A percentile compares a stretch with the other conserved stretches of the same genome.
These are phyloP conservation scores for Danionella dracula DNA, from an alignment of 2,797 vertebrate genomes.

Conservation along the genomic window DNA sequence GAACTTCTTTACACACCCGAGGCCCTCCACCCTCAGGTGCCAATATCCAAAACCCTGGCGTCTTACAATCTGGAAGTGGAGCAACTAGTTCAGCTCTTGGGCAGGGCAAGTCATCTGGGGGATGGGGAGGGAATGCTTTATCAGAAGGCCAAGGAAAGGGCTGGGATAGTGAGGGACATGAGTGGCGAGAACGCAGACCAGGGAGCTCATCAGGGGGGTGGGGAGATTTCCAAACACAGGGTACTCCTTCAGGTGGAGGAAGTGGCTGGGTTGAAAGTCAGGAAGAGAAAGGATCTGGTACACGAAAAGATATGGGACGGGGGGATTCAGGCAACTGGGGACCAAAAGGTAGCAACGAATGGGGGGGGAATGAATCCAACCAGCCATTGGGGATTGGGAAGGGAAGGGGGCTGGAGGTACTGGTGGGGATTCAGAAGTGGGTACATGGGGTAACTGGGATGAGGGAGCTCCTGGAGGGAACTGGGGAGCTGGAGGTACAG, in stretches of 20 bases:
- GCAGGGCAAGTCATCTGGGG: constrained; percentile 86
- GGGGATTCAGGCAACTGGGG: constrained; percentile 44
- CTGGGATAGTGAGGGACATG: constrained; percentile 68
- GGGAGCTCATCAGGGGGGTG: constrained; percentile 53
- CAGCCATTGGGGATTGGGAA: constrained; percentile 59
- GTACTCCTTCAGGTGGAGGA: constrained; percentile 50
- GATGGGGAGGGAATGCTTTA: constrained; percentile 62
- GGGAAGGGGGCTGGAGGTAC: constrained; percentile 63
- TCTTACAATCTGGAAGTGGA: constrained; percentile 63
- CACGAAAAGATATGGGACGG: constrained; percentile 65
- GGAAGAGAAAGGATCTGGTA: constrained; percentile 85
- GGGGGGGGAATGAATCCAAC: constrained; percentile 67
- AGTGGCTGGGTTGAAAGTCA: constrained; percentile 67
- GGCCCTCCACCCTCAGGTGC: constrained; percentile 57
- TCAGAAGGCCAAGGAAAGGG: constrained; percentile 80
- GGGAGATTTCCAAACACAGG: constrained; percentile 62
- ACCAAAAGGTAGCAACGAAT: constrained; percentile 56
- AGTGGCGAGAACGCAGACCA: constrained; percentile 78
- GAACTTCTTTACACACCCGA: constrained; percentile 61
- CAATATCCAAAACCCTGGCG: constrained; percentile 61
- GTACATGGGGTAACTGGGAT: constrained; percentile 70
- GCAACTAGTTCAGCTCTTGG: constrained; percentile 55
- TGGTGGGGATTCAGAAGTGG: constrained; percentile 61
- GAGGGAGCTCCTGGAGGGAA: constrained; percentile 59
- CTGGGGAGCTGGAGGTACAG: constrained; percentile 65